Conservation (phyloP, 2,797 vertebrate genomes). For the Forpus xanthops region DNA sequence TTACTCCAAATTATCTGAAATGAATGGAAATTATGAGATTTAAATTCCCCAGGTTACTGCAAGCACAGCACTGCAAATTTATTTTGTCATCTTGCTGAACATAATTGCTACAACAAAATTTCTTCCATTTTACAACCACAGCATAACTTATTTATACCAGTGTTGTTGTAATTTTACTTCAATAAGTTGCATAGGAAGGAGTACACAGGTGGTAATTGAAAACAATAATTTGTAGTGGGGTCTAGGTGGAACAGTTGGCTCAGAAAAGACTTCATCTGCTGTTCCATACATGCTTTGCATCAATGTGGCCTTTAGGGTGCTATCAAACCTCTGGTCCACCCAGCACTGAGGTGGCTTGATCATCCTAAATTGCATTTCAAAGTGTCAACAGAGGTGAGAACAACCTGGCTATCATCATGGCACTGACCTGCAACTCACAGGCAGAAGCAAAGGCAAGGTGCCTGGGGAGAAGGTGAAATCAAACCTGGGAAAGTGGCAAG, state of each 20-base stretch:
- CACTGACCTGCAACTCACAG: not conserved
- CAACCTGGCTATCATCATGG: not conserved
- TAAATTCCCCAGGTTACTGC: slow-evolving; percentile 86
- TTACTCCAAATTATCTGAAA: slow-evolving; percentile 88
- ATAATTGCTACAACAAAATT: slow-evolving; percentile 88
- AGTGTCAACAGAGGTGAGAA: not conserved
- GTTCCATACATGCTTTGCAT: not conserved
- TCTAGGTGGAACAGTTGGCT: slow-evolving; percentile 80
- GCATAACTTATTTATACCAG: slow-evolving; percentile 86
- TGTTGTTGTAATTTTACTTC: slow-evolving; percentile 84
- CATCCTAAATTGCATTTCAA: not conserved
- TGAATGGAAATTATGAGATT: slow-evolving; percentile 88
- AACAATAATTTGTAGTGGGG: slow-evolving; percentile 80
- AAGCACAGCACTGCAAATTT: slow-evolving; percentile 83
- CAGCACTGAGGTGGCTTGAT: not conserved
- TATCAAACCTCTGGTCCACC: not conserved
- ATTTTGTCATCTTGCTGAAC: slow-evolving; percentile 87
- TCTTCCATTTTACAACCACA: slow-evolving; percentile 83
- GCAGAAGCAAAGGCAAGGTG: not conserved
- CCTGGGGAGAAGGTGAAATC: not conserved
- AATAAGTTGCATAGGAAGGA: slow-evolving; percentile 84
- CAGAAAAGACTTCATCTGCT: slow-evolving; percentile 61
- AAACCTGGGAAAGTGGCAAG: not conserved
- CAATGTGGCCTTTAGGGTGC: not conserved
- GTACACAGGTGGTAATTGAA: slow-evolving; percentile 85